These are phyloP conservation scores for Caenorhabditis inopinata DNA, from an alignment of 1,140 invertebrate genomes.

Conservation along the genomic window DNA sequence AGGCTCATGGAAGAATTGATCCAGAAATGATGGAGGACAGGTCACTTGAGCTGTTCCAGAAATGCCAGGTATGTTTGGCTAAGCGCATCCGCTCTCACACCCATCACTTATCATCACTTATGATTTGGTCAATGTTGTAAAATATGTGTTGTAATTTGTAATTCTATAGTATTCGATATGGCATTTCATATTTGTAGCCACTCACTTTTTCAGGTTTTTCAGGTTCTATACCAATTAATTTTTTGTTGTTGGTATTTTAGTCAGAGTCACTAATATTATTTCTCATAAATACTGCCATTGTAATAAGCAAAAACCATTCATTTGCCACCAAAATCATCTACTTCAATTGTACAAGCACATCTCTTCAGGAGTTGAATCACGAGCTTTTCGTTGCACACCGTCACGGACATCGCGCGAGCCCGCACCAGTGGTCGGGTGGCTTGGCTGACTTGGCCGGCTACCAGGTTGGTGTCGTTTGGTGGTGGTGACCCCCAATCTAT, in stretches of 20 bases:
- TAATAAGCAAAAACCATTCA: not conserved
- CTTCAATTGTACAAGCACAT: not conserved
- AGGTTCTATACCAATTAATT: no score
- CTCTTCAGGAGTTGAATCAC: slow-evolving; percentile 36
- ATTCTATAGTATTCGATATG: no score
- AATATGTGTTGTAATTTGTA: not conserved
- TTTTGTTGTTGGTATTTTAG: no score
- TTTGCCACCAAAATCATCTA: not conserved
- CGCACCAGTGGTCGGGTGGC: slow-evolving; percentile 20
- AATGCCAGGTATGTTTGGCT: slow-evolving; percentile 35
- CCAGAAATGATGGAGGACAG: slow-evolving; percentile 63
- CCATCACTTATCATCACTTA: not conserved
- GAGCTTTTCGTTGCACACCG: slow-evolving; percentile 43
- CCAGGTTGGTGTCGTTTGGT: slow-evolving; percentile 39
- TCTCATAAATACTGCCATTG: no score
- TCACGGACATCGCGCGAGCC: slow-evolving; percentile 5
- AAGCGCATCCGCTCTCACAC: not conserved
- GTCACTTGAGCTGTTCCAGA: slow-evolving; percentile 45
- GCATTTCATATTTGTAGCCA: not conserved
- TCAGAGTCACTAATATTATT: no score
- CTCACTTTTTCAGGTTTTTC: not conserved
- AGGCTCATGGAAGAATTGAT: slow-evolving; percentile 60
- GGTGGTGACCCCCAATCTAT: slow-evolving; percentile 23
- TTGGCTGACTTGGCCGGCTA: slow-evolving; percentile 18
- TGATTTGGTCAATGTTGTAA: slow-evolving; percentile 17